Base-by-base conservation (phyloP, 2,113 vertebrate genomes). In the Pipra filicauda region DNA sequence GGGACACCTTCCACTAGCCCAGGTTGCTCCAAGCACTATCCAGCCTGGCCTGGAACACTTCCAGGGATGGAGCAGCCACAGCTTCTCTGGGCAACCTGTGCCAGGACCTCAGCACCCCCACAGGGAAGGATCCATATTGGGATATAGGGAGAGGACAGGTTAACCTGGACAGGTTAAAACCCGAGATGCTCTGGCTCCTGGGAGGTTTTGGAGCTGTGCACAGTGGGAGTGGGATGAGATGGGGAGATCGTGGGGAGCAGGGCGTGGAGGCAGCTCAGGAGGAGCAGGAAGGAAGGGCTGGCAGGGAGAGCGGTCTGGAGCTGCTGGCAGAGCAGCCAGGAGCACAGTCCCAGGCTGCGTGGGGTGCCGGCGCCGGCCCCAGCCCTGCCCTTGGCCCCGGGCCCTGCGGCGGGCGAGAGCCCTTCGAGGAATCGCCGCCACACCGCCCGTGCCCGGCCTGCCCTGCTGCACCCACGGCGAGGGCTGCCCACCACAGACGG, bases 121-220 rank as follows among this genome's bases (percentile, higher is more conserved):
- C 3, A 11, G 31, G 37, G 51, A 22, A 49, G 26, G 26, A 18
- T 37, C 26, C 21, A 4, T 37, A 15, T 22, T 12, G 8, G 7
- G 67, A 4, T 21, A 5, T 0, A 4, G 58, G 44, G 54, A 31
- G 2, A 17, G 41, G n/a, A n/a, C n/a, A n/a, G n/a, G n/a, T n/a
- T n/a, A n/a, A n/a, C n/a, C n/a, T 3, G 0, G 43, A 41, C 20
- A 18, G 55, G 33, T 11, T 9, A 14, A 51, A 43, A 8, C 12
- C 18, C 4, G 0, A 2, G 39, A 0, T 44, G n/a, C n/a, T 58
- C 31, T 2, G 57, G 64, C 12, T 8, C 8, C 0, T 1, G 24
- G 3, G 54, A n/a, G 3, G 44, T 12, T 64, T 21, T 12, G 49
- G 52, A 41, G 70, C 77, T n/a, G 28, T 19, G 55, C 44, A 10